Percentiles rank a stretch among this genome's conserved stretches.
phyloP scores from a whole-genome alignment of 1,140 invertebrate species.

The Tribolium castaneum region DNA sequence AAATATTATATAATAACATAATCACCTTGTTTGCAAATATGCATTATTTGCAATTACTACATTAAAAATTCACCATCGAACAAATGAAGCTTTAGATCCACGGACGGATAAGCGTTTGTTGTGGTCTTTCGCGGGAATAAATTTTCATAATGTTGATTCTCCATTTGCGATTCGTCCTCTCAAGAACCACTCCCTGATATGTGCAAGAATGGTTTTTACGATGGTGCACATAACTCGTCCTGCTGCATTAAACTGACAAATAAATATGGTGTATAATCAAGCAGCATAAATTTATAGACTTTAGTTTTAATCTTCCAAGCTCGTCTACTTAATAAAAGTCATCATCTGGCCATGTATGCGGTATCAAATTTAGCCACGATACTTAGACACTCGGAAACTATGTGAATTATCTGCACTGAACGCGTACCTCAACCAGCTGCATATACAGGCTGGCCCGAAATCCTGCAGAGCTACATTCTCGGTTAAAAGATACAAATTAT shows the following conservation, averaged over 20 bases:
- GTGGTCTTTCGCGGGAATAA: neutral
- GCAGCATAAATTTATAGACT: conserved; percentile 20
- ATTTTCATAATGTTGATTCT: neutral
- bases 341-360: neutral
- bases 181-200: conserved; percentile 22
- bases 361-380: conserved; percentile 26
- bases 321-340: conserved; percentile 32
- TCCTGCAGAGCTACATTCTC: too few relatives aligned
- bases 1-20: neutral
- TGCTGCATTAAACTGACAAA: conserved; percentile 25
- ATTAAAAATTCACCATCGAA: neutral
- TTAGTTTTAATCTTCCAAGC: conserved; percentile 18
- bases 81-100: neutral
- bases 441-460: neutral
- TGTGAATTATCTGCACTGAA: neutral
- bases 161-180: neutral
- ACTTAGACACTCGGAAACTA: conserved; percentile 20
- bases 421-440: neutral
- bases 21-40: neutral
- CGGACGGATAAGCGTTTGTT: neutral
- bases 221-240: conserved; percentile 24
- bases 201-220: conserved; percentile 11
- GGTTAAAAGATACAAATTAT: too few relatives aligned
- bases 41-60: neutral
- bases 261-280: conserved; percentile 23